Percentiles rank a stretch among this genome's conserved stretches.
These are phyloP conservation scores for Oreotrochilus melanogaster DNA, from an alignment of 2,113 vertebrate genomes.

Conservation along the genomic window DNA sequence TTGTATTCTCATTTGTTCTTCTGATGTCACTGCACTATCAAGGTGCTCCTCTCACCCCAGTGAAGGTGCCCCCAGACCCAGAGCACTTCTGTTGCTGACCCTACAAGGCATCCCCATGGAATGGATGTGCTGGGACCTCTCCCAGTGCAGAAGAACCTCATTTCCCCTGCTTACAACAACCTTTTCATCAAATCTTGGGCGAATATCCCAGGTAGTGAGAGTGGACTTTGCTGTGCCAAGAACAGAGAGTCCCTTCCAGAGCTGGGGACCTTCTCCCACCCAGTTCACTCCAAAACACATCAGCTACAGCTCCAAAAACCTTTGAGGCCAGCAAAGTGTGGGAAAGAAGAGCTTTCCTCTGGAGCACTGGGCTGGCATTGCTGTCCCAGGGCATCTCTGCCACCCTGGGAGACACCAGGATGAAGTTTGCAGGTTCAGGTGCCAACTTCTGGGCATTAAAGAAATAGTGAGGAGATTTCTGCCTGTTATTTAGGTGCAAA, in stretches of 20 bases:
- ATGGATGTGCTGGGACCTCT: slow-evolving; percentile 17
- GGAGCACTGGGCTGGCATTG: rapidly evolving
- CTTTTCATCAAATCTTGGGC: slow-evolving; percentile 53
- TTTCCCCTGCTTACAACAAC: neutral
- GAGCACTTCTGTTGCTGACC: rapidly evolving
- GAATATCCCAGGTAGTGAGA: neutral
- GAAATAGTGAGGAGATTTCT: neutral
- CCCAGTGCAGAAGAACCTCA: neutral
- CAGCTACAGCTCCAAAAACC: neutral
- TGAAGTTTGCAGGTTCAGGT: neutral
- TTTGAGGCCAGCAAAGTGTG: neutral
- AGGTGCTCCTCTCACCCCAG: too few relatives aligned
- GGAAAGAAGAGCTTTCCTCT: neutral
- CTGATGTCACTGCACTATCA: neutral
- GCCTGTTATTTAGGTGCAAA: neutral
- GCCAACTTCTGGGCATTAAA: neutral
- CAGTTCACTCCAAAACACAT: neutral
- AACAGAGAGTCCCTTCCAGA: slow-evolving; percentile 9
- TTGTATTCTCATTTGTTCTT: neutral
- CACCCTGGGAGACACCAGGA: neutral
- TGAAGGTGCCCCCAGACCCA: neutral
- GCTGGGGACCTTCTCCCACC: neutral
- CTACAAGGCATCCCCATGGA: rapidly evolving
- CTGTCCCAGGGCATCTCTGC: neutral
- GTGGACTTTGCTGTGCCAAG: slow-evolving; percentile 13